Percentiles rank a stretch among this genome's conserved stretches.
Evolutionary conservation across 2,113 vertebrate genomes (phyloP).

Genomic region (Antennarius striatus): DNA sequence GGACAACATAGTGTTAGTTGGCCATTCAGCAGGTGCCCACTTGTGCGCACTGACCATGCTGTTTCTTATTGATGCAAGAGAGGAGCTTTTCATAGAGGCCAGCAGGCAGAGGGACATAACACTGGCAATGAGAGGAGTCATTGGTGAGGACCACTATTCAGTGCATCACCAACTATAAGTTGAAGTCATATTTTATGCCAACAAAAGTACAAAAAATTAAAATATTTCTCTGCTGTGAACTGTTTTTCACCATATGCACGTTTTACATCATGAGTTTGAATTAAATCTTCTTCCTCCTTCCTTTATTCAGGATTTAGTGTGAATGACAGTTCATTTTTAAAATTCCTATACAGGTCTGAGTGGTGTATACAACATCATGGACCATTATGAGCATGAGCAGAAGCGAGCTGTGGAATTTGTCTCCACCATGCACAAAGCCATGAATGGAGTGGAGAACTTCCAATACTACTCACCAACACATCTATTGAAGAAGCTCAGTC

Average conservation of each 20-base stretch:
- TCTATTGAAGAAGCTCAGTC: conserved; percentile 54
- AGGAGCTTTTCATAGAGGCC: conserved; percentile 72
- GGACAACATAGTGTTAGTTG: conserved; percentile 76
- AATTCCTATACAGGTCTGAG: conserved; percentile 68
- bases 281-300: neutral
- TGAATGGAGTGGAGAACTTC: conserved; percentile 77
- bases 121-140: conserved; percentile 67
- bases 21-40: conserved; percentile 80
- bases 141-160: conserved; percentile 59
- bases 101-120: conserved; percentile 57
- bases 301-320: neutral
- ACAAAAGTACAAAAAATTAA: neutral
- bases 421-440: conserved; percentile 81
- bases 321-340: neutral
- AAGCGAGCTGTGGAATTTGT: conserved; percentile 73
- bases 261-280: neutral
- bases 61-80: conserved; percentile 69
- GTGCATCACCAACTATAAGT: neutral
- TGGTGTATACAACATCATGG: conserved; percentile 77
- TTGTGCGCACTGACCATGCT: conserved; percentile 71
- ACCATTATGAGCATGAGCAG: conserved; percentile 79
- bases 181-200: neutral
- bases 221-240: neutral
- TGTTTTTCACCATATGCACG: neutral
- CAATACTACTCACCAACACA: conserved; percentile 74